phyloP scores from a whole-genome alignment of 2,113 vertebrate species.

The zebrafish (Danio rerio) region GRCz12tu NC_133180.1:70255001-70255500 shows the following conservation, averaged over 20 bases:
- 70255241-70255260: constrained; percentile 70
- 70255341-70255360: constrained; percentile 57
- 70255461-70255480: constrained; percentile 92
- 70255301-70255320: constrained; percentile 69
- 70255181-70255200: constrained; percentile 95
- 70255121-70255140: constrained; percentile 98
- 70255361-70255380: constrained; percentile 63
- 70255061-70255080: constrained; percentile 95
- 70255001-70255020: constrained; percentile 92
- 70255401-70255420: constrained; percentile 77
- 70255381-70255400: constrained; percentile 70
- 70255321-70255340: constrained; percentile 70
- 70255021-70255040: constrained; percentile 93
- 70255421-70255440: constrained; percentile 85
- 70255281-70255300: constrained; percentile 94
- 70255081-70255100: constrained; percentile 94
- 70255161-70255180: constrained; percentile 96
- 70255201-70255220: constrained; percentile 88
- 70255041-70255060: constrained; percentile 98
- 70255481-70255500: constrained; percentile 91
- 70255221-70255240: constrained; percentile 81
- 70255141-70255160: constrained; percentile 95
- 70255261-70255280: constrained; percentile 82
- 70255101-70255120: constrained; percentile 99
- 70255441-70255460: constrained; percentile 79